Evolutionary conservation across 1,140 invertebrate species (phyloP).

Genomic region (Liolophura sinensis): DNA sequence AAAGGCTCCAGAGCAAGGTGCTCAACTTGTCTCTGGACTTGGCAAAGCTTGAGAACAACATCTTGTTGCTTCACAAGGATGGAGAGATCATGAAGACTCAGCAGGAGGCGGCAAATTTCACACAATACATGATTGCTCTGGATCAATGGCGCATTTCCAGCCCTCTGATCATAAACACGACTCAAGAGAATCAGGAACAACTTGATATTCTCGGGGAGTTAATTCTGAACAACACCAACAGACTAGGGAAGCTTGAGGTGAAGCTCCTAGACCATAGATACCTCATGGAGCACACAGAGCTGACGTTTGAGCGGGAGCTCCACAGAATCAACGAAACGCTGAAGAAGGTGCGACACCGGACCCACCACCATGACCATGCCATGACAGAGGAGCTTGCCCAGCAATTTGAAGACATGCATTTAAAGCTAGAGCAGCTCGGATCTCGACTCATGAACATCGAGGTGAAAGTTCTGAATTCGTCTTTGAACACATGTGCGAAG

Average conservation of each 20-base stretch:
- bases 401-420: conserved; percentile 29
- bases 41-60: too few relatives aligned
- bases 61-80: too few relatives aligned
- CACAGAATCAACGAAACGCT: too few relatives aligned
- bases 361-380: neutral
- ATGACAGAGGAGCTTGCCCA: conserved; percentile 15
- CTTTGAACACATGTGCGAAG: conserved; percentile 37
- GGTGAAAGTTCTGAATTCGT: conserved; percentile 39
- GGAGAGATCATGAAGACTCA: conserved; percentile 38
- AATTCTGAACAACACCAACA: conserved; percentile 32
- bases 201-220: conserved; percentile 16
- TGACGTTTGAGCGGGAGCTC: too few relatives aligned
- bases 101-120: conserved; percentile 40
- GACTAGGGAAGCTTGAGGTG: conserved; percentile 28
- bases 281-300: too few relatives aligned
- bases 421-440: conserved; percentile 40
- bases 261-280: conserved; percentile 19
- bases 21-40: too few relatives aligned
- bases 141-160: conserved; percentile 43
- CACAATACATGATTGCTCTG: conserved; percentile 39
- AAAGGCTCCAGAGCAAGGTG: too few relatives aligned
- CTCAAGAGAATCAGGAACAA: conserved; percentile 25
- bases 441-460: conserved; percentile 44
- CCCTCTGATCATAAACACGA: conserved; percentile 34
- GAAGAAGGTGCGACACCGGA: neutral